Conservation (phyloP, 2,888 invertebrate genomes). For the Mantis religiosa region DNA sequence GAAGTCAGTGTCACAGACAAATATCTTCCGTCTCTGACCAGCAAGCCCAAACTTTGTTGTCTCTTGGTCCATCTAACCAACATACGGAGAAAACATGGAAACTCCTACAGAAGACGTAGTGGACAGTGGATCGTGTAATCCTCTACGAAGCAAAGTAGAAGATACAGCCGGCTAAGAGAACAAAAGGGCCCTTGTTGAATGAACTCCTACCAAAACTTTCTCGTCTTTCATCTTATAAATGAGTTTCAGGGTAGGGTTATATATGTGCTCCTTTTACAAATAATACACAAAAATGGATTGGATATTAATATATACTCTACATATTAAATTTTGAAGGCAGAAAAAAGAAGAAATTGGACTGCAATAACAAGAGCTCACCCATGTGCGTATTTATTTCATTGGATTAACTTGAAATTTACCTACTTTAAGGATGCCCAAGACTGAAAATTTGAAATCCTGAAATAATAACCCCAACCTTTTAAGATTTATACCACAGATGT, state of each 20-base stretch:
- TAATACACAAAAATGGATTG: too few species aligned
- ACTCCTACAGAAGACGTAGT: neutral
- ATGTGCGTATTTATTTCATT: too few species aligned
- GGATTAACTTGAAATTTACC: too few species aligned
- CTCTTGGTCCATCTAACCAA: neutral
- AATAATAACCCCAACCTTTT: too few species aligned
- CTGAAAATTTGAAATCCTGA: too few species aligned
- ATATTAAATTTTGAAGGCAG: too few species aligned
- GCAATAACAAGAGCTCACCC: too few species aligned
- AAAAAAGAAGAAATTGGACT: too few species aligned
- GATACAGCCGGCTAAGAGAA: neutral
- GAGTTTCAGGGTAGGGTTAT: neutral
- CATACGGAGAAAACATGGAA: neutral
- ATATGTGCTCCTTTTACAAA: too few species aligned
- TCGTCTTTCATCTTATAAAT: neutral
- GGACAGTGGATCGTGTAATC: neutral
- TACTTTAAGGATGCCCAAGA: too few species aligned
- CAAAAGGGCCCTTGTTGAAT: neutral
- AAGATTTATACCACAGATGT: too few species aligned
- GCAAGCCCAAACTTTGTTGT: conserved; percentile 16
- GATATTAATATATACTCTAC: too few species aligned
- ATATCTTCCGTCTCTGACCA: conserved; percentile 28
- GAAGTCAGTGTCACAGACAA: conserved; percentile 27
- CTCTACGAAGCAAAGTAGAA: neutral
- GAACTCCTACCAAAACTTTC: neutral